These are phyloP conservation scores for Brachyistius frenatus DNA, from an alignment of 2,113 vertebrate species.

Conservation along the genomic window DNA sequence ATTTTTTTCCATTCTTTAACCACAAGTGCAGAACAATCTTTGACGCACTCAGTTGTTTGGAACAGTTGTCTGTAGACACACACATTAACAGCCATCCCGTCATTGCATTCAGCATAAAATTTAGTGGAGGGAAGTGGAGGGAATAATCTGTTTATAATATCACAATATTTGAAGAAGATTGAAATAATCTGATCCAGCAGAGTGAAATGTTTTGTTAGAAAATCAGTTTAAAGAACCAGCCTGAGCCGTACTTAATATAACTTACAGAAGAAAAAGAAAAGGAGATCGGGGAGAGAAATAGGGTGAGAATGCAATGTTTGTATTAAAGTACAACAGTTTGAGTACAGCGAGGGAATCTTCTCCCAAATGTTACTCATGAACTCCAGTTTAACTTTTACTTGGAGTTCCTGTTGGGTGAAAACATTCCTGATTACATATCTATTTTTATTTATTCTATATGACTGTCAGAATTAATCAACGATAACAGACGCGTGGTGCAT, in stretches of 20 bases:
- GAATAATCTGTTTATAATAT: conserved; percentile 13
- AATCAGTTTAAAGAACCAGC: conserved; percentile 6
- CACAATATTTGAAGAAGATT: conserved; percentile 1
- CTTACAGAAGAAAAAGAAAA: not conserved
- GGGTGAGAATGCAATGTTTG: too few species aligned
- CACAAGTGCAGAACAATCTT: conserved; percentile 26
- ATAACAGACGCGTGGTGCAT: not conserved
- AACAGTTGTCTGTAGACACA: not conserved
- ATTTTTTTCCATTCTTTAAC: conserved; percentile 38
- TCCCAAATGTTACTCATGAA: not conserved
- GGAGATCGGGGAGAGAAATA: not conserved
- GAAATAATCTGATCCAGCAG: conserved; percentile 13
- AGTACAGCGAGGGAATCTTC: too few species aligned
- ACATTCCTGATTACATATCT: not conserved
- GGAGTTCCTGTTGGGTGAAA: not conserved
- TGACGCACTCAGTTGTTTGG: not conserved
- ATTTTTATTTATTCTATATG: not conserved
- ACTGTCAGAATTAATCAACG: conserved; percentile 1
- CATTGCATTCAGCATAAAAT: conserved; percentile 23
- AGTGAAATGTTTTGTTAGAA: conserved; percentile 19
- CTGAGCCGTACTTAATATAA: not conserved
- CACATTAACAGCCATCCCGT: not conserved
- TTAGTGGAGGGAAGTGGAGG: not conserved
- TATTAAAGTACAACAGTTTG: too few species aligned
- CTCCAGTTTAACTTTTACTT: conserved; percentile 6